Percentiles rank a stretch among this genome's conserved stretches.
Evolutionary conservation across 2,113 vertebrate genomes (phyloP).

Genomic region (Plecturocebus donacophilus): DNA sequence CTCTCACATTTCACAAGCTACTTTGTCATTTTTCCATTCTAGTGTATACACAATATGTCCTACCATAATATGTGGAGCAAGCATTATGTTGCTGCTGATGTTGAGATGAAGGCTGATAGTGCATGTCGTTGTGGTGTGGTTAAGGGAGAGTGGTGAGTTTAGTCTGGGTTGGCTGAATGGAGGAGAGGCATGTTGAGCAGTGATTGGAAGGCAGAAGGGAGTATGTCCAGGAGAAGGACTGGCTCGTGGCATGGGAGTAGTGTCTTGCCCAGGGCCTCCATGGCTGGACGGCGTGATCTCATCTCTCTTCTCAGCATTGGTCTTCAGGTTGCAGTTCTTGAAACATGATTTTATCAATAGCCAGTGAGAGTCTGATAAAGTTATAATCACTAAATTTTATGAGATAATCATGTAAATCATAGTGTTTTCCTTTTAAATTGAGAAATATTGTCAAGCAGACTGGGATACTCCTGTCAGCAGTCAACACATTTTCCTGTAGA

Average conservation of each 20-base stretch:
- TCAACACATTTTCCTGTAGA: not conserved
- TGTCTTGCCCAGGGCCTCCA: not conserved
- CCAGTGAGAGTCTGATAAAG: not conserved
- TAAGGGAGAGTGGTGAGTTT: not conserved
- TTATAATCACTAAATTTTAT: not conserved
- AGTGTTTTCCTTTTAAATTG: not conserved
- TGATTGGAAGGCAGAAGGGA: not conserved
- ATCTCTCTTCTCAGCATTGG: too few relatives aligned
- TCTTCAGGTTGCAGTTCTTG: not conserved
- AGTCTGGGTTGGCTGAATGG: not conserved
- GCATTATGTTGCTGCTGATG: not conserved
- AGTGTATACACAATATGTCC: not conserved
- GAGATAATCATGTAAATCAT: not conserved
- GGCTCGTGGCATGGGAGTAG: too few relatives aligned
- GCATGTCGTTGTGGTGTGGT: not conserved
- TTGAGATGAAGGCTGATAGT: accelerated
- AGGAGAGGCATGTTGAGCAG: not conserved
- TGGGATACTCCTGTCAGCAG: not conserved
- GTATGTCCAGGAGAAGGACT: not conserved
- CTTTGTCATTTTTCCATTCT: not conserved
- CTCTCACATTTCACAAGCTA: not conserved
- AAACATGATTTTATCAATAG: not conserved
- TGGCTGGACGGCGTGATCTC: accelerated
- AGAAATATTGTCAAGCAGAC: not conserved
- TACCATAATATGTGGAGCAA: accelerated